These are phyloP conservation scores for Hirtodrosophila trivittata DNA, from an alignment of 2,888 invertebrate genomes.

Conservation along the genomic window DNA sequence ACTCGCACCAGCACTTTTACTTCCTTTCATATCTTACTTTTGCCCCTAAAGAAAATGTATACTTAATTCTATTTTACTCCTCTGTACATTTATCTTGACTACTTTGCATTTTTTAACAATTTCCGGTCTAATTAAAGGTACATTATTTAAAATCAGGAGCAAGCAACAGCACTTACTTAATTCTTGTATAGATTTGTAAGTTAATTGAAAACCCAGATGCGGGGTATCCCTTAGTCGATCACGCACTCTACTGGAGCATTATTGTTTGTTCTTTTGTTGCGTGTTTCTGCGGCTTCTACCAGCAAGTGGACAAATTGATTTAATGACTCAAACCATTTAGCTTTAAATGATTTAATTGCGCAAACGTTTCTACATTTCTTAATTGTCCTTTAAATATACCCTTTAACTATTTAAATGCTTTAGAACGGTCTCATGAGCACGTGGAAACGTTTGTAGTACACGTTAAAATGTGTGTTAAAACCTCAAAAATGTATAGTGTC, in stretches of 20 bases:
- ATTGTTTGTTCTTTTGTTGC: not conserved
- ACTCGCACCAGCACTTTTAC: constrained; percentile 8
- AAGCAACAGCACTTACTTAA: no score
- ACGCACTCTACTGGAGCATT: no score
- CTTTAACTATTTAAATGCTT: not conserved
- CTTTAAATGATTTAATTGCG: constrained; percentile 62
- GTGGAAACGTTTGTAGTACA: no score
- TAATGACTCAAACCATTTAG: constrained; percentile 57
- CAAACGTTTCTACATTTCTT: constrained; percentile 10
- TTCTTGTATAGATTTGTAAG: no score
- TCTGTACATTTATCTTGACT: constrained; percentile 14
- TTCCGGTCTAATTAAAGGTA: constrained; percentile 28
- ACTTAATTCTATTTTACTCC: constrained; percentile 8
- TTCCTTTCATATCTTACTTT: no score
- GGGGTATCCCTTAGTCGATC: no score
- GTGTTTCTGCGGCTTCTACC: constrained; percentile 10
- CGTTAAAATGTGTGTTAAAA: no score
- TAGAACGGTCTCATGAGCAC: no score
- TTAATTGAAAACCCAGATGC: no score
- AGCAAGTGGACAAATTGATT: constrained; percentile 52
- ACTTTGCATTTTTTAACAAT: constrained; percentile 61
- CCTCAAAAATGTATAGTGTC: no score
- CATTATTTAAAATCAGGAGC: no score
- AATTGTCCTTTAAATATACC: constrained; percentile 2
- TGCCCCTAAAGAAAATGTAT: no score